Base-by-base conservation (phyloP, 2,113 vertebrate species). In the Lethenteron camtschaticum region DNA sequence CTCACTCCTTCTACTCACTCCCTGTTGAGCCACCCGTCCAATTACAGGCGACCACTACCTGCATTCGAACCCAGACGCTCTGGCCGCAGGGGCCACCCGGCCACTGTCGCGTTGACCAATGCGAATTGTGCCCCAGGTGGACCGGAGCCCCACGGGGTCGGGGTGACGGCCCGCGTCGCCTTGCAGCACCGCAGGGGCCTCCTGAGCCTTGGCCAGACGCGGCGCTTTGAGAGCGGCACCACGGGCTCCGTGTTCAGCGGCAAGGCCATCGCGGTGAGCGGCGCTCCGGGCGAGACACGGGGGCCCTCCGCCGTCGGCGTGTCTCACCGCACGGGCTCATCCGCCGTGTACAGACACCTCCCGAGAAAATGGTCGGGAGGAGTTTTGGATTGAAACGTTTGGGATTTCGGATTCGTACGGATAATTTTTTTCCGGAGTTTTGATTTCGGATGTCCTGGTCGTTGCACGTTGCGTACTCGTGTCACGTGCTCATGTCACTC, bases 131-230 rank as follows among this genome's bases (percentile, higher is more conserved):
- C 58, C 20, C 71, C 60, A 97, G 94, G 88, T 96, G 71, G 94
- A 97, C 76, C 81, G 90, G 71, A 91, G 94, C 72, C 90, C 94
- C 0, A 91, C 88, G 0, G 91, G 91, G 13, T 97, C 91, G 0
- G 94, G 9, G 90, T 96, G 72, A 96, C 89, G 0, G 91, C 91
- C 60, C 85, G 91, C 66, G 81, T 97, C 68, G 90, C 94, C 74
- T 77, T 96, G 69, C 90, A 95, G 74, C 82, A 85, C 76, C 85
- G 86, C 68, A 96, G 87, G 80, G 87, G 89, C 14, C 81, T 87
- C 72, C 83, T 96, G 74, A 74, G 75, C 70, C 78, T 94, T 72
- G 79, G 82, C 68, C 84, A 92, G 81, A 82, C 74, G 73, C 84
- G 91, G 78, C 79, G 75, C 16, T 97, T 97, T 73, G 75, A 75